phyloP scores from a whole-genome alignment of 2,888 invertebrate species.

The Dryocosmus kuriphilus region DNA sequence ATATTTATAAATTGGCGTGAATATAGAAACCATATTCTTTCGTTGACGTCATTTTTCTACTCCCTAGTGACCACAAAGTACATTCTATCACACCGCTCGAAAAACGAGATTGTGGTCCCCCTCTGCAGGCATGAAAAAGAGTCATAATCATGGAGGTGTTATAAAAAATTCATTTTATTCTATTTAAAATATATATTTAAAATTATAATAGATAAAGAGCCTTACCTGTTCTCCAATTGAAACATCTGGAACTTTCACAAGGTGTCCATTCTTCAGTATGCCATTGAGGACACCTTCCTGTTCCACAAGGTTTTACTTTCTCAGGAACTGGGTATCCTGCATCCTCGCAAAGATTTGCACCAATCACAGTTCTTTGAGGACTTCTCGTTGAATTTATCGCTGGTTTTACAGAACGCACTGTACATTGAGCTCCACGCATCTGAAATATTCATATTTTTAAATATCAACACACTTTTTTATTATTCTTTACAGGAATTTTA shows the following conservation, averaged over 20 bases:
- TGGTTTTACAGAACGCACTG: slow-evolving; percentile 80
- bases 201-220: not conserved
- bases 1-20: too few relatives aligned
- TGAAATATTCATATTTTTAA: slow-evolving; percentile 75
- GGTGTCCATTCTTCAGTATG: slow-evolving; percentile 84
- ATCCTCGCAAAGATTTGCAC: slow-evolving; percentile 84
- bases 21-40: too few relatives aligned
- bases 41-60: too few relatives aligned
- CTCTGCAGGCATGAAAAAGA: too few relatives aligned
- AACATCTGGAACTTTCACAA: slow-evolving; percentile 84
- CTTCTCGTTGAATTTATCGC: slow-evolving; percentile 72
- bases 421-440: slow-evolving; percentile 86
- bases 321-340: slow-evolving; percentile 83
- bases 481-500: not conserved
- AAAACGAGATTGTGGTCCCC: too few relatives aligned
- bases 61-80: too few relatives aligned
- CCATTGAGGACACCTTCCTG: slow-evolving; percentile 87
- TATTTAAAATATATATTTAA: too few relatives aligned
- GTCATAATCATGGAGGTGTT: too few relatives aligned
- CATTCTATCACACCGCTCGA: too few relatives aligned
- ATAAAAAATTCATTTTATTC: too few relatives aligned
- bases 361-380: slow-evolving; percentile 78
- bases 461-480: not conserved
- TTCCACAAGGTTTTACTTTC: slow-evolving; percentile 83
- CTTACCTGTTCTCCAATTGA: slow-evolving; percentile 85